These are phyloP conservation scores for Atopsyche davidsoni DNA, from an alignment of 1,140 invertebrate genomes.

Conservation along the genomic window DNA sequence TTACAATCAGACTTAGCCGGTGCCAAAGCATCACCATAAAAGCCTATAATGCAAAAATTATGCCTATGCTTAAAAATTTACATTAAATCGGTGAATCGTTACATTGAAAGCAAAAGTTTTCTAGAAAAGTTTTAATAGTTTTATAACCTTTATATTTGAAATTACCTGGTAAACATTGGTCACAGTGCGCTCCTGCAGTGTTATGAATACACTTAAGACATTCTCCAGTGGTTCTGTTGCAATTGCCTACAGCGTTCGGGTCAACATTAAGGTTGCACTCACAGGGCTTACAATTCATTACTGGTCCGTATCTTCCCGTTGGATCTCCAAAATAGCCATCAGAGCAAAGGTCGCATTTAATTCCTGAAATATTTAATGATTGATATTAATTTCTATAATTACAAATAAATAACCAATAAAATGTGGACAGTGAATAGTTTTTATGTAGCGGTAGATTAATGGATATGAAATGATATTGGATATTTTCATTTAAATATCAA, in stretches of 20 bases:
- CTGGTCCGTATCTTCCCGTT: slow-evolving; percentile 56
- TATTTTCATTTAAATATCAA: slow-evolving; percentile 1
- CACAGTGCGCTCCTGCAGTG: slow-evolving; percentile 83
- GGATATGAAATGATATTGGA: too few species aligned
- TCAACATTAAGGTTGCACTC: slow-evolving; percentile 96
- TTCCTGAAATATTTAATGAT: slow-evolving; percentile 50
- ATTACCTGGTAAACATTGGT: slow-evolving; percentile 80
- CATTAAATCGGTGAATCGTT: background rate
- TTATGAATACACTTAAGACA: slow-evolving; percentile 98
- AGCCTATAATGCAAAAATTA: slow-evolving; percentile 51
- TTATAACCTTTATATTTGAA: too few species aligned
- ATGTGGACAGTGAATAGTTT: slow-evolving; percentile 2
- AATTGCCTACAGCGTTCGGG: slow-evolving; percentile 88
- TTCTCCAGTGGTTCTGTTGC: slow-evolving; percentile 86
- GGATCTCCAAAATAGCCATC: slow-evolving; percentile 95
- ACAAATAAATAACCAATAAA: too few species aligned
- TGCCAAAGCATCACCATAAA: slow-evolving; percentile 82
- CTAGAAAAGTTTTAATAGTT: background rate
- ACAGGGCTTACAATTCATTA: slow-evolving; percentile 73
- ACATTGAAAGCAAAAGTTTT: slow-evolving; percentile 1
- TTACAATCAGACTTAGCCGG: slow-evolving; percentile 86
- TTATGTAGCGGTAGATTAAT: too few species aligned
- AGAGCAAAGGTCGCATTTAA: slow-evolving; percentile 85
- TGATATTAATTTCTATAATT: background rate
- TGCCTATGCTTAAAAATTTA: background rate